phyloP scores from a whole-genome alignment of 2,797 vertebrate genomes.

The Hypotaenidia okinawae region DNA sequence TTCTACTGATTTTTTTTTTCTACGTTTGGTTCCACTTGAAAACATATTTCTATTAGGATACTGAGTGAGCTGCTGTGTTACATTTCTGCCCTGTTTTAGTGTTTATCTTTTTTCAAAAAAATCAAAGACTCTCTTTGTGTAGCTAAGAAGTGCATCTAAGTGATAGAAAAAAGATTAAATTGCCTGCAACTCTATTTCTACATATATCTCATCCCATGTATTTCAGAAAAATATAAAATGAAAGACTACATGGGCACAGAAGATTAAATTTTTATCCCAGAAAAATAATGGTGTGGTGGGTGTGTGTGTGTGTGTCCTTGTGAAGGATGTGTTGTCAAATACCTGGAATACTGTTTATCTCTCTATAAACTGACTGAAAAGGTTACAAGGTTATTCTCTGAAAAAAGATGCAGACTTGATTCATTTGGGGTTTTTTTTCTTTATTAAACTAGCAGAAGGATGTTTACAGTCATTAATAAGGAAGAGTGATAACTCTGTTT shows the following conservation, averaged over 20 bases:
- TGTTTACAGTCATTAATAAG: conserved; percentile 37
- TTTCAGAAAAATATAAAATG: background rate
- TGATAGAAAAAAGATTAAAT: background rate
- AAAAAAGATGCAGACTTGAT: background rate
- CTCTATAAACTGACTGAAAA: background rate
- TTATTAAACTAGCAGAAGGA: background rate
- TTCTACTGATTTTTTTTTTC: background rate
- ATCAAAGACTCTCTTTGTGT: background rate
- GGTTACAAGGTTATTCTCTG: background rate
- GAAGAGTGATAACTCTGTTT: conserved; percentile 40
- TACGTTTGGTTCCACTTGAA: background rate
- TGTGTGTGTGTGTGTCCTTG: background rate
- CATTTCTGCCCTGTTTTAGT: background rate
- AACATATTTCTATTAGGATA: background rate
- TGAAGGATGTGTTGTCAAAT: background rate
- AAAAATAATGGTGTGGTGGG: background rate
- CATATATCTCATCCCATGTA: background rate
- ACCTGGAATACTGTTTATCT: background rate
- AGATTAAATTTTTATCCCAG: background rate
- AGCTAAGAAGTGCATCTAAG: background rate
- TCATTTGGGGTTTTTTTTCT: background rate
- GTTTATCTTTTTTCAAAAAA: background rate
- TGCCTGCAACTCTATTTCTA: background rate
- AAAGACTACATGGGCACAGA: background rate
- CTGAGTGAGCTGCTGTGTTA: background rate